Evolutionary conservation across 2,888 invertebrate species (phyloP), one percentile per base, ranked within the genome.

Genomic region (Eristalis tenax): DNA sequence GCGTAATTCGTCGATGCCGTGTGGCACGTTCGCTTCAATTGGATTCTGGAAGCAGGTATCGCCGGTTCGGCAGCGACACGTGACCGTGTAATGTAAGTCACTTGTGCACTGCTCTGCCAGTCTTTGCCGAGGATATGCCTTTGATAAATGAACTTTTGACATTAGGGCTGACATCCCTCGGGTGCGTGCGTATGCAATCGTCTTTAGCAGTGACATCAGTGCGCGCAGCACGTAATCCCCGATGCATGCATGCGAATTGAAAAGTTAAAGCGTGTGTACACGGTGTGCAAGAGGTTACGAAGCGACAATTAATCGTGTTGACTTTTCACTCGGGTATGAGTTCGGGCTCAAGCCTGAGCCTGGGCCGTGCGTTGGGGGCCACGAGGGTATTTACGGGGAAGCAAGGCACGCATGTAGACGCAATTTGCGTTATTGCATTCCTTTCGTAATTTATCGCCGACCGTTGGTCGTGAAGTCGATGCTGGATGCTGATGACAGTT

Each of bases 91-190:
- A 78, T 71, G 83, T 75, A 70, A 83, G 75, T 75, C 83, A 76
- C 70, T 79, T 75, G 50, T 50, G 71, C 66, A 69, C 59, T 78
- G 69, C 56, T 65, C 71, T 65, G 61, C 40, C 56, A 63, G 18
- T 32, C 68, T 18, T 59, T 56, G 50, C 57, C 13, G 43, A 57
- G 32, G 65, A 65, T 65, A 32, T 35, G 23, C 61, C 18, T 50
- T 82, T 87, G 83, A 87, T 83, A 83, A 87, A 87, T 87, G 83
- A 83, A 87, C 76, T 69, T 86, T 73, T 59, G 69, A 71, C 82
- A 43, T 77, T 63, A 56, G 50, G 63, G 59, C 28, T 13, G 43
- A 61, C 68, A 68, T 66, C 59, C 69, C 43, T 50, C 32, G 18
- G 43, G 64, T 18, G 22, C 26, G 22, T 68, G 70, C 66, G 70